These are phyloP conservation scores for Arctopsyche grandis DNA, from an alignment of 1,140 invertebrate species.

Conservation along the genomic window DNA sequence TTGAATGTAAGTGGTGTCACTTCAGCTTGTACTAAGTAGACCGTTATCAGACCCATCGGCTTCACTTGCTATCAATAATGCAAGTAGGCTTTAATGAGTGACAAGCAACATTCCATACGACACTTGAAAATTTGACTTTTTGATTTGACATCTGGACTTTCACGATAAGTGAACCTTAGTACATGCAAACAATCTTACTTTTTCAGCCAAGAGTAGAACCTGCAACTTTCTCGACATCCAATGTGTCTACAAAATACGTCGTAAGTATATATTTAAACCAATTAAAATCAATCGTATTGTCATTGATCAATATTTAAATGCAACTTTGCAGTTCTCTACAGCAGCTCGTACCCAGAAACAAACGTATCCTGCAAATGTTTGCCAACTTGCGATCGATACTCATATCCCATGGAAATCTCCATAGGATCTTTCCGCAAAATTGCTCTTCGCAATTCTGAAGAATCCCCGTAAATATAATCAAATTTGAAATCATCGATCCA, in stretches of 20 bases:
- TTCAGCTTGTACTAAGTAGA: too few species aligned
- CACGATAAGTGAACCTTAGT: too few species aligned
- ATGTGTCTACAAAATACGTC: slow-evolving; percentile 59
- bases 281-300: not conserved
- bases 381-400: slow-evolving; percentile 68
- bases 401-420: slow-evolving; percentile 68
- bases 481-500: too few species aligned
- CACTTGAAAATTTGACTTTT: too few species aligned
- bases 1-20: too few species aligned
- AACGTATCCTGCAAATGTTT: slow-evolving; percentile 63
- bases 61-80: too few species aligned
- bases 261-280: slow-evolving; percentile 57
- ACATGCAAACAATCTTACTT: not conserved
- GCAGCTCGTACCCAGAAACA: slow-evolving; percentile 30
- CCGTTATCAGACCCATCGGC: too few species aligned
- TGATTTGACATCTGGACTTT: too few species aligned
- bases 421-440: slow-evolving; percentile 63
- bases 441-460: slow-evolving; percentile 58
- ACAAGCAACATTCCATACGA: too few species aligned
- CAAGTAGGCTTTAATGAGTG: too few species aligned
- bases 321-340: slow-evolving; percentile 44
- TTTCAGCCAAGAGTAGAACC: slow-evolving; percentile 57
- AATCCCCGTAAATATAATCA: too few species aligned
- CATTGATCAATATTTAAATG: too few species aligned
- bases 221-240: slow-evolving; percentile 66